Evolutionary conservation across 35 echinoderm and acorn worm genomes (phyloP), one percentile per base, ranked within the genome.

Genomic region (Stichopus chloronotus): DNA sequence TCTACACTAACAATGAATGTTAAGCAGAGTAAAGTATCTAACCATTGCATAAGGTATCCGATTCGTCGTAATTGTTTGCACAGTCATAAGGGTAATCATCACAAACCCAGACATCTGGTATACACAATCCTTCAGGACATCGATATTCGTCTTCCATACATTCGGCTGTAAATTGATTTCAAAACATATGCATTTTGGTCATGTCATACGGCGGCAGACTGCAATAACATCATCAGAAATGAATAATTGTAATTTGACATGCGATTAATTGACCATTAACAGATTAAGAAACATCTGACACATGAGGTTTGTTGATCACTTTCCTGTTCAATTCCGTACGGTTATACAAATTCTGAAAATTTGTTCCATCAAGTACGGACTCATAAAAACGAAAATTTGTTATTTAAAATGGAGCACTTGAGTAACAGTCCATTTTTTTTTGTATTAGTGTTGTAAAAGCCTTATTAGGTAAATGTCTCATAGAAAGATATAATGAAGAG

Each of bases 81-180:
- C 95, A 96, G 59, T 96, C 95, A 81, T 96, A 94, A 6, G 92
- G 87, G 58, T 87, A 87, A 69, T 78, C 95, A 91, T 96, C 95
- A 82, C 95, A 96, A 22, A 96, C 23, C 54, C 93, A 92, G 3
- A 61, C 13, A 9, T 92, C 53, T 61, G 95, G 92, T 43, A 96
- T 96, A 24, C 90, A 96, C 23, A 96, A 58, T 9, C 95, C 95
- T 72, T 96, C 95, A 21, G 92, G 88, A 90, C 95, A 96, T 8
- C 95, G 95, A 92, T 86, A 96, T 57, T 94, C 54, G 16, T 91
- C 53, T 4, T 88, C 86, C 6, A 16, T 88, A 17, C 86, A 88
- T 88, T 88, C 86, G 58, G 86, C 86, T 88, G 86, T 24, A 63
- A 60, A 24, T 7, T 10, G 5, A 57, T 12, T 0, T 20, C 6